These are phyloP conservation scores for Atethmia centrago DNA, from an alignment of 2,888 invertebrate species.

Conservation along the genomic window DNA sequence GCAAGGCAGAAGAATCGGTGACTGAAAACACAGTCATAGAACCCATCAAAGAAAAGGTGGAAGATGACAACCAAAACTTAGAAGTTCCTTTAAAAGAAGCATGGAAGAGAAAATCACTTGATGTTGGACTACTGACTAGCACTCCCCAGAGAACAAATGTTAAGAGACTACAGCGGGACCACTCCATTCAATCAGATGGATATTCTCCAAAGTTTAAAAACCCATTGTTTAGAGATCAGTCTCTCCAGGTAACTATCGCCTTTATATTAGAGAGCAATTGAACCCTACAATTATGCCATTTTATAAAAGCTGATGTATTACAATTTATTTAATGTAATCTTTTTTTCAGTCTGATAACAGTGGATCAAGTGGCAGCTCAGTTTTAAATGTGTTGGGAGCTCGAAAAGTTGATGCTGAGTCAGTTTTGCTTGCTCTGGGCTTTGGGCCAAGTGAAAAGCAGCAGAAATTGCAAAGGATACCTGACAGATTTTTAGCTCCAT, in stretches of 20 bases:
- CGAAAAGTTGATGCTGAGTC: constrained; percentile 97
- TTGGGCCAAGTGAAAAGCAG: constrained; percentile 93
- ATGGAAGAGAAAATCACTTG: constrained; percentile 84
- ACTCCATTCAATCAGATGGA: constrained; percentile 88
- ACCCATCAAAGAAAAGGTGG: constrained; percentile 68
- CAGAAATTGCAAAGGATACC: constrained; percentile 95
- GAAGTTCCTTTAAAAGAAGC: constrained; percentile 81
- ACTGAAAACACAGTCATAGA: constrained; percentile 83
- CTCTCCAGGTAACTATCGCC: constrained; percentile 83
- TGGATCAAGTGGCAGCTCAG: constrained; percentile 93
- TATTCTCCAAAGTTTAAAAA: constrained; percentile 85
- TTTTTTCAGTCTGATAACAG: constrained; percentile 85
- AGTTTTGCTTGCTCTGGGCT: constrained; percentile 95
- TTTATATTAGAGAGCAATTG: background rate
- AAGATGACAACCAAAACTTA: constrained; percentile 79
- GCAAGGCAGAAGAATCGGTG: constrained; percentile 81
- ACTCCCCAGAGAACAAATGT: constrained; percentile 75
- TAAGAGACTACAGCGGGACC: constrained; percentile 84
- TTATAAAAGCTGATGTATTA: background rate
- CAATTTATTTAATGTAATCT: background rate
- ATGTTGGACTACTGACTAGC: constrained; percentile 80
- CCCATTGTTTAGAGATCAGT: constrained; percentile 87
- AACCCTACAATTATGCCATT: background rate
- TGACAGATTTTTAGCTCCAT: constrained; percentile 94
- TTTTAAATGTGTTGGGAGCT: constrained; percentile 95